Percentiles rank a stretch among this genome's conserved stretches.
phyloP scores from a whole-genome alignment of 2,113 vertebrate genomes.

The Hyaena hyaena region DNA sequence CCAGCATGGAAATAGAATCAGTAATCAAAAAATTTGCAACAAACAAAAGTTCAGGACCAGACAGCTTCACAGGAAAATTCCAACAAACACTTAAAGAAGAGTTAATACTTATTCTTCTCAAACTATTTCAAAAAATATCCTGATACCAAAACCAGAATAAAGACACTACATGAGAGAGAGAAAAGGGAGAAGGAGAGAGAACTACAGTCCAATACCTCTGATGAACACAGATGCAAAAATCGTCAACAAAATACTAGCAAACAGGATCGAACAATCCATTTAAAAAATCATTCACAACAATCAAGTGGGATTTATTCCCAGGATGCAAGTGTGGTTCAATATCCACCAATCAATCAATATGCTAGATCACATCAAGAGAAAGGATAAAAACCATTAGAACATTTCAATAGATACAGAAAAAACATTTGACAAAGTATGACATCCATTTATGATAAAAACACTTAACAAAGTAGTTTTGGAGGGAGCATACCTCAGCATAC shows the following conservation, averaged over 20 bases:
- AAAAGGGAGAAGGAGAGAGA: not conserved
- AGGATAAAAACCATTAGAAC: not conserved
- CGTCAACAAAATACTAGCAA: not conserved
- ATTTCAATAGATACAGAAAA: not conserved
- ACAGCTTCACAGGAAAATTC: not conserved
- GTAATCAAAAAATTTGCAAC: not conserved
- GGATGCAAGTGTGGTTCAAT: not conserved
- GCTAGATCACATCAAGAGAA: not conserved
- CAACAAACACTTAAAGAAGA: not conserved
- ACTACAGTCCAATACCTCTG: not conserved
- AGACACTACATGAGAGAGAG: not conserved
- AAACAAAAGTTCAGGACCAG: not conserved
- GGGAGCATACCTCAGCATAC: not conserved
- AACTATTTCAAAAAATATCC: not conserved
- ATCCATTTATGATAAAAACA: not conserved
- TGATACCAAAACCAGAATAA: not conserved
- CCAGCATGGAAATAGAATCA: not conserved
- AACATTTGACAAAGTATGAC: not conserved
- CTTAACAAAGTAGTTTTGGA: not conserved
- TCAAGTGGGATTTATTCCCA: not conserved
- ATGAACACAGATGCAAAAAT: not conserved
- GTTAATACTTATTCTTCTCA: not conserved
- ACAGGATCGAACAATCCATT: not conserved
- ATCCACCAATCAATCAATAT: not conserved
- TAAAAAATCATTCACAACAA: not conserved